Percentiles rank a stretch among this genome's conserved stretches.
Conservation (phyloP, 1,140 invertebrate genomes). For the Eueides isabella region DNA sequence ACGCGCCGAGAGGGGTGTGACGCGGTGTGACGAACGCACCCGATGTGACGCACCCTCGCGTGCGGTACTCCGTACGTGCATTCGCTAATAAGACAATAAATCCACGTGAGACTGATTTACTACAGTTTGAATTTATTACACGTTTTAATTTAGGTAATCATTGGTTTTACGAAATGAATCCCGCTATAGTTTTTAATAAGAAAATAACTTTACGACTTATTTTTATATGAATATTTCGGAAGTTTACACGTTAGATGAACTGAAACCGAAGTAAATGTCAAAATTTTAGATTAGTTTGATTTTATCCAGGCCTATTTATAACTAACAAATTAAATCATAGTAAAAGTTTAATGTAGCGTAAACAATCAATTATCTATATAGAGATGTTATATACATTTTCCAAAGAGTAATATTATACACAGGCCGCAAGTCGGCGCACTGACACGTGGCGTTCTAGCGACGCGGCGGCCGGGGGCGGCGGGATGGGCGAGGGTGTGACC, state of each 20-base stretch:
- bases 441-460: slow-evolving; percentile 46
- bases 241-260: too few species aligned
- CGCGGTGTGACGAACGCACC: slow-evolving; percentile 43
- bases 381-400: not conserved
- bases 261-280: too few species aligned
- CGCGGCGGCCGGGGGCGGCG: slow-evolving; percentile 35
- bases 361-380: slow-evolving; percentile 21
- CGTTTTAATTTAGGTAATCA: not conserved
- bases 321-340: not conserved
- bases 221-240: too few species aligned
- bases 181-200: not conserved
- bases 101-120: slow-evolving; percentile 30
- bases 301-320: too few species aligned
- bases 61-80: slow-evolving; percentile 28
- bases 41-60: slow-evolving; percentile 47
- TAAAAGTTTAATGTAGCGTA: not conserved
- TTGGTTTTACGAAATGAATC: not conserved
- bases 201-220: too few species aligned
- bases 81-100: slow-evolving; percentile 42
- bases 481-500: slow-evolving; percentile 58
- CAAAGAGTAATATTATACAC: slow-evolving; percentile 6
- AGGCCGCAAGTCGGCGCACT: slow-evolving; percentile 36
- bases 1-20: slow-evolving; percentile 41
- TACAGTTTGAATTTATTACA: slow-evolving; percentile 6
- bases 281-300: too few species aligned